Evolutionary conservation across 2,797 vertebrate species (phyloP).

Genomic region (Poliocrania exsul): DNA sequence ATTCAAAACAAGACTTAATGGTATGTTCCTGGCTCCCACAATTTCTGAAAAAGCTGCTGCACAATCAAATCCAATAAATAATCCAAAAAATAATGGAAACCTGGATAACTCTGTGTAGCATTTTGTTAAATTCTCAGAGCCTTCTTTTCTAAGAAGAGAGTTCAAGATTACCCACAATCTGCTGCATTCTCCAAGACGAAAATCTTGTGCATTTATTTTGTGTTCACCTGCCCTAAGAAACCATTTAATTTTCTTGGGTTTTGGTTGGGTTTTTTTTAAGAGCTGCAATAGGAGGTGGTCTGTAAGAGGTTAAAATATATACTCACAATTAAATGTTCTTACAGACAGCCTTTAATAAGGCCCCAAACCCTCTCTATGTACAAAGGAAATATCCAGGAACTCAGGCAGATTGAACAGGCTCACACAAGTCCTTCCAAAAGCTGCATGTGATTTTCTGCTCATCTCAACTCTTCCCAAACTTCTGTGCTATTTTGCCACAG

Average conservation of each 20-base stretch:
- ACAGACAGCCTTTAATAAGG: not conserved
- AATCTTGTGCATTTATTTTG: not conserved
- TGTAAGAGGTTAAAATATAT: not conserved
- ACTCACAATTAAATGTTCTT: not conserved
- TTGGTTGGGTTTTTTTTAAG: not conserved
- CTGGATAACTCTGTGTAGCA: not conserved
- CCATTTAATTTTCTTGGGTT: not conserved
- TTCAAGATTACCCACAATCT: not conserved
- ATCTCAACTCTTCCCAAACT: not conserved
- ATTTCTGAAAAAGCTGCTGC: slow-evolving; percentile 8
- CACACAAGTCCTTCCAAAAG: not conserved
- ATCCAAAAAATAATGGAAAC: not conserved
- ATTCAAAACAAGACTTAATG: slow-evolving; percentile 13
- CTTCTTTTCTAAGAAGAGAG: not conserved
- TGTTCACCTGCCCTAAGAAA: not conserved
- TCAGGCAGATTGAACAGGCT: not conserved
- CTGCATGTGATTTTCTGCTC: not conserved
- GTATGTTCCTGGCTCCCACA: not conserved
- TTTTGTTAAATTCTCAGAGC: not conserved
- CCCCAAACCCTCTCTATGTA: not conserved
- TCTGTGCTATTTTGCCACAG: not conserved
- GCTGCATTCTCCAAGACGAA: not conserved
- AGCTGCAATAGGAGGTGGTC: not conserved
- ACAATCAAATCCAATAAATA: not conserved
- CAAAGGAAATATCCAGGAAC: not conserved